Evolutionary conservation across 2,888 invertebrate species (phyloP), one percentile per base, ranked within the genome.

Genomic region (Tetramorium bicarinatum): DNA sequence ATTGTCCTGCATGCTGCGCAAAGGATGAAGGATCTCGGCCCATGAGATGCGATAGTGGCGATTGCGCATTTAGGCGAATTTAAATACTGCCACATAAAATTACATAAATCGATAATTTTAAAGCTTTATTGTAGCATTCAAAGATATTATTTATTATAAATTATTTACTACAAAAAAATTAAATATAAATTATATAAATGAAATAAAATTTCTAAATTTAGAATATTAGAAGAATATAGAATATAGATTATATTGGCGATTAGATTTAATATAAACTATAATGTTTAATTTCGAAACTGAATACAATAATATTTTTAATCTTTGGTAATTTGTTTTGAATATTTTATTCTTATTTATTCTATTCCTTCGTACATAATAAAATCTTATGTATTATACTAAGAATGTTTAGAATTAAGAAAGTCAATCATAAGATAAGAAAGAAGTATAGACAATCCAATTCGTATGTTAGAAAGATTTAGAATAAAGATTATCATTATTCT

Each of bases 1-100:
- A 89, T 89, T 89, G 89, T 89, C 87, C 84, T 76, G 76, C 79
- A 52, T 69, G 83, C 82, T 82, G 54, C 85, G 82, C 66, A 59
- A 49, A 71, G 75, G 82, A 87, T 83, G 56, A 66, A 66, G 38
- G 59, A 80, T 80, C 75, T 62, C 41, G 41, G 62, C 3, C 29
- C n/a, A 52, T n/a, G 62, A 44, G 64, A 81, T 81, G 62, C 62
- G 47, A n/a, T 59, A 25, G 11, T 6, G n/a, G 8, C 25, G 15
- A 8, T 44, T 66, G 21, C 34, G 21, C 38, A 34, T 21, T 74
- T 44, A 47, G 18, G 2, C 18, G 3, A n/a, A 74, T 74, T n/a
- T 4, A 71, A 71, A 38, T 54, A 62, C 34, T 13, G 11, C 7
- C 13, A 56, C 7, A n/a, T n/a, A n/a, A n/a, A 13, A 11, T 62